These are phyloP conservation scores for Charanyca ferruginea DNA, from an alignment of 2,888 invertebrate species.

Conservation along the genomic window DNA sequence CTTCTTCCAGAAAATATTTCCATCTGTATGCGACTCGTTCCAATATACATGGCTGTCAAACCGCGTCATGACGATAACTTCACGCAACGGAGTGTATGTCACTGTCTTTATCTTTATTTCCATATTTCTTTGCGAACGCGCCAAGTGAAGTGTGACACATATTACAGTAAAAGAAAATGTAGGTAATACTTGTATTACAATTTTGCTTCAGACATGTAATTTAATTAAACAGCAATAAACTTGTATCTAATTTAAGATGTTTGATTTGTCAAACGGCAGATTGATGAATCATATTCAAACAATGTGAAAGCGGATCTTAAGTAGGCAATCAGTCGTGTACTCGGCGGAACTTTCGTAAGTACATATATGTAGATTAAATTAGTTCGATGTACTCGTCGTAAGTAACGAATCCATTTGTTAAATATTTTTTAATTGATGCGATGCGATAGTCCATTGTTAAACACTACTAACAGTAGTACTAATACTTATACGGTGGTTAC, in stretches of 20 bases:
- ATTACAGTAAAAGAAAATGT: not conserved
- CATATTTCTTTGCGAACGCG: conserved; percentile 21
- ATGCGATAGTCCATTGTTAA: too few relatives aligned
- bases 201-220: not conserved
- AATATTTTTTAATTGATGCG: conserved; percentile 37
- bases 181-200: too few relatives aligned
- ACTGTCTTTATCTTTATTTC: conserved; percentile 16
- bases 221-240: not conserved
- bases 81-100: conserved; percentile 6
- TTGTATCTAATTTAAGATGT: conserved; percentile 7
- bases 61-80: conserved; percentile 26
- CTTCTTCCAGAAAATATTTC: conserved; percentile 23
- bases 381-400: conserved; percentile 8
- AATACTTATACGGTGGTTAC: too few relatives aligned
- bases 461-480: too few relatives aligned
- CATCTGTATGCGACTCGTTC: conserved; percentile 7
- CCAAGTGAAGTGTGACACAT: conserved; percentile 1
- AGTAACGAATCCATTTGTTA: conserved; percentile 12
- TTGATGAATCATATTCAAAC: conserved; percentile 45
- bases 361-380: conserved; percentile 33
- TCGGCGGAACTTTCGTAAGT: conserved; percentile 9
- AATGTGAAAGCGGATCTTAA: conserved; percentile 45
- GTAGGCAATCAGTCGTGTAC: conserved; percentile 20
- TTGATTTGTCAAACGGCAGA: conserved; percentile 21
- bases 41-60: conserved; percentile 32